Base-by-base conservation (phyloP, 2,113 vertebrate genomes). In the Callithrix jacchus region DNA sequence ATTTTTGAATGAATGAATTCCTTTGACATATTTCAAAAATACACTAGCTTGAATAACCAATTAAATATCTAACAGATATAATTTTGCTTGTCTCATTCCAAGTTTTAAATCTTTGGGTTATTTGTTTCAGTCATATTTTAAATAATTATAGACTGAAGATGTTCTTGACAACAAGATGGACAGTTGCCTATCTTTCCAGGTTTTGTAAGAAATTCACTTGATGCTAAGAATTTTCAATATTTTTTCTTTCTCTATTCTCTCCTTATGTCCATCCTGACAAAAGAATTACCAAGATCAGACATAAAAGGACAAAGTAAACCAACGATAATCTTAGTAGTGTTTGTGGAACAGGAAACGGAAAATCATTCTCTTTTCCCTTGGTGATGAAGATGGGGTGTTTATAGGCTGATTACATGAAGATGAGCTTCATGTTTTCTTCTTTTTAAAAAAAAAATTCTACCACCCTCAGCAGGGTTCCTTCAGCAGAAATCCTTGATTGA, bases 401-500 rank as follows among this genome's bases (percentile, higher is more conserved):
- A 92, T 93, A 91, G 95, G 42, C 96, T 98, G 98, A 97, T 97
- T 97, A 68, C 93, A 97, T 94, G 98, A 95, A 98, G 97, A 95
- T 93, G 94, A 96, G 94, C 89, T 94, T 93, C 89, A 89, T 76
- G 79, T 74, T 94, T 96, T 97, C 93, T 96, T 96, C 93, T 54
- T 90, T 54, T 80, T 47, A 17, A 52, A 58, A 35, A 68, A 68
- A 68, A 1, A 96, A 97, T 96, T 97, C 97, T 95, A 94, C 89
- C 96, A 95, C 97, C 96, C 97, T 32, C 98, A 98, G 97, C 96
- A 92, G 96, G 98, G 96, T 97, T 98, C 94, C 95, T 97, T 83
- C 64, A 95, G 97, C 94, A 97, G 94, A 97, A 97, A 97, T 68
- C 97, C 95, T 97, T 97, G 97, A 98, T 97, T 98, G 96, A 97